Evolutionary conservation across 2,797 vertebrate species (phyloP), one percentile per base, ranked within the genome.

Genomic region (Karalla daura): DNA sequence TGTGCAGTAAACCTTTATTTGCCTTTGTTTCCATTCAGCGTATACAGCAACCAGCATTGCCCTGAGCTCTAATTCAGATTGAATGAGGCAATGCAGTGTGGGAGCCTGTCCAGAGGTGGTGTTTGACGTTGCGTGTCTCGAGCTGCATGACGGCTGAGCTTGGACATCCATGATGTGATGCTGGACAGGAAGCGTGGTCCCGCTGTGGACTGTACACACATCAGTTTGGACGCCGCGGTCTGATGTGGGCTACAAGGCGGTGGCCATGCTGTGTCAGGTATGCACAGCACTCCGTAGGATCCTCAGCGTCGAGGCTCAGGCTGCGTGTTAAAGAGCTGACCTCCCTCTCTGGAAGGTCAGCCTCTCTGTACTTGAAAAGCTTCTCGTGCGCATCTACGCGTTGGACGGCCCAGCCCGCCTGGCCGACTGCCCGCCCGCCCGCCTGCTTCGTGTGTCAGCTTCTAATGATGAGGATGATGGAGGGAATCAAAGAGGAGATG

Each of bases 381-480:
- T 76, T 86, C 72, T 80, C 28, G 45, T 72, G 78, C 64, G 77
- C 76, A 72, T 89, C 80, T 86, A 61, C 81, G 89, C 85, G 37
- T 91, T 87, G 53, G 49, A 53, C 68, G 46, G 73, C 72, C 55
- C 66, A 56, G 71, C 76, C 78, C 37, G 72, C 78, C 63, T 41
- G 69, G 77, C 74, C 41, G 69, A 80, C 81, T 47, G 76, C 80
- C 79, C 41, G 73, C 80, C 61, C 43, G 81, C 87, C 84, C 53
- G 86, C 89, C 84, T 72, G 85, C 88, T 84, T 79, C 4, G 81
- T 64, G 84, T 91, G 91, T 92, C 90, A 78, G 86, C 87, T 78
- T 91, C 91, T 94, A 94, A 94, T 93, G 93, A 93, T 92, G 89
- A 90, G 86, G 76, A 89, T 88, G 92, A 90, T 89, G 91, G 90